Evolutionary conservation across 2,888 invertebrate genomes (phyloP), one percentile per base, ranked within the genome.

Genomic region (Thera britannica): DNA sequence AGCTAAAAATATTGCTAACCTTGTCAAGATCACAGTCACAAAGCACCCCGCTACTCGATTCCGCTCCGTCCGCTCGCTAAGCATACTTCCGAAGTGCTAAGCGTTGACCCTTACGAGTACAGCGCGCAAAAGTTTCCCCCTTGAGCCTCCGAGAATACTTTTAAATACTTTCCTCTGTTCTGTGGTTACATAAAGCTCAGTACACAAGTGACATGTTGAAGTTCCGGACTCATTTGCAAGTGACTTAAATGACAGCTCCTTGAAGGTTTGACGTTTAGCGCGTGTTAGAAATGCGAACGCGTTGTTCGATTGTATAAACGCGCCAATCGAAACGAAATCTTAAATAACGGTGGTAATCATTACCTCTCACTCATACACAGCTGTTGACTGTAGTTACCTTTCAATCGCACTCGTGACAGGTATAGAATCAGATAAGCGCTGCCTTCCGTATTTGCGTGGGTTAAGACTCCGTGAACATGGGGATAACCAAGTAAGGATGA

Each of bases 171-270:
- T 74, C 66, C 70, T 65, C 58, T 68, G 68, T 70, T 76, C 56
- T 67, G 71, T 71, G 74, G 77, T 78, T 76, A 78, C 79, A 78
- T 78, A 81, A 82, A 78, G 77, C 78, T 77, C 70, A 78, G 82
- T 82, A 81, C 78, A 80, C 77, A 82, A 59, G 57, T 63, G 46
- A 73, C 77, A 75, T 76, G 77, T 75, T 77, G 73, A 78, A 81
- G 77, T 82, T 74, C 76, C 78, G 73, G 79, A 77, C 78, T 78
- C 78, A 80, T 80, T 82, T 80, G 75, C 74, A 72, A 79, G 74
- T 77, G 57, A 73, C 73, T 62, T 75, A 67, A 59, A 63, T 71
- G 67, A 61, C 71, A 74, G 71, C 71, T 79, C 73, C 62, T 74
- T 75, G 56, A 67, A 67, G 69, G 71, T 69, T 72, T 69, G 70